Percentiles rank a stretch among this genome's conserved stretches.
These are phyloP conservation scores for Unio pictorum DNA, from an alignment of 2,888 invertebrate genomes.

Conservation along the genomic window DNA sequence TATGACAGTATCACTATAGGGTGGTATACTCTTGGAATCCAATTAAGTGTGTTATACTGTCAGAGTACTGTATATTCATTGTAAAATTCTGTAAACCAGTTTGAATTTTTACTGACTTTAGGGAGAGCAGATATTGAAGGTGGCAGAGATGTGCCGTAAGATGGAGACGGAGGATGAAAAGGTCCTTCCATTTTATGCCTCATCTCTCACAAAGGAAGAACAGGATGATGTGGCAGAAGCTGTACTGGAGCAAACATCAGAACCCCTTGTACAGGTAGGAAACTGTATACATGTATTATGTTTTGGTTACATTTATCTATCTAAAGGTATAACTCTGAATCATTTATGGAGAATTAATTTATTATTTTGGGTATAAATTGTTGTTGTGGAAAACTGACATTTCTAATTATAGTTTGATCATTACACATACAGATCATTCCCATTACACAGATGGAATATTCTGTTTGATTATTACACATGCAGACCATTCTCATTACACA, in stretches of 20 bases:
- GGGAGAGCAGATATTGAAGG: conserved; percentile 67
- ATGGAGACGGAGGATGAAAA: conserved; percentile 72
- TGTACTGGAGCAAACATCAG: conserved; percentile 62
- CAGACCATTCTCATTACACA: no score
- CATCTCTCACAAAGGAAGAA: conserved; percentile 70
- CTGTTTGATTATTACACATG: no score
- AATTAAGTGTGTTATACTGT: no score
- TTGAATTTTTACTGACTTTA: conserved; percentile 17
- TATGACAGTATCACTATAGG: no score
- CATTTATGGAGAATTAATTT: neutral
- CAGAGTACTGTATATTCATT: no score
- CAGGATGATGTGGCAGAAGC: conserved; percentile 66
- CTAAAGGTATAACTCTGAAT: neutral
- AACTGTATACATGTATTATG: no score
- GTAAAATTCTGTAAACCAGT: no score
- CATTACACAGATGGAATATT: no score
- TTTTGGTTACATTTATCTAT: neutral
- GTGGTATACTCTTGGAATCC: no score
- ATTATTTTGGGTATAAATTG: neutral
- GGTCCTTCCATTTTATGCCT: conserved; percentile 71
- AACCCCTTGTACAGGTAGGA: conserved; percentile 53
- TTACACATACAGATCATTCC: no score
- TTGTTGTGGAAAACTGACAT: no score
- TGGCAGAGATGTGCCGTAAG: conserved; percentile 71
- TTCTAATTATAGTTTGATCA: no score